Evolutionary conservation across 1,140 invertebrate genomes (phyloP), one percentile per base, ranked within the genome.

Genomic region (Uloborus diversus): DNA sequence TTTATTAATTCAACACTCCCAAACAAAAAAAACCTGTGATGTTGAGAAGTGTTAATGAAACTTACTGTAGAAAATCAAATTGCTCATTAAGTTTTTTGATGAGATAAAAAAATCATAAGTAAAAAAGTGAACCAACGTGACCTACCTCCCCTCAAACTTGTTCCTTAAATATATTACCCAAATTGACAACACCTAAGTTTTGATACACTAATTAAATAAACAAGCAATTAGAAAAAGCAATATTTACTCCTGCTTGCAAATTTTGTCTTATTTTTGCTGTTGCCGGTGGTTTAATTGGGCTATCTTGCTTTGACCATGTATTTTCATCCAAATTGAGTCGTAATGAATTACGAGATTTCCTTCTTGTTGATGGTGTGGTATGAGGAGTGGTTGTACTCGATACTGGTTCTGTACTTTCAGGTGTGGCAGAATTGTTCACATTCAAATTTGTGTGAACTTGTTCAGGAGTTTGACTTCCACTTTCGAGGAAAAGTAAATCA

Each of bases 401-500:
- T 37, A 61, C 9, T 57, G 64, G 57, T 37, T 70, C n/a, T 3
- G 68, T 51, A 17, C 13, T 65, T 14, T 80, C 79, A 4, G 62
- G 23, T 9, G 79, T 56, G 17, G 20, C 42, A 20, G 79, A 64
- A 32, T 47, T 57, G 47, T 53, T 71, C 5, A 32, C 35, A 37
- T 70, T 71, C n/a, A 56, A 25, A 27, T 80, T 70, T 35, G 68
- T 64, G 25, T 64, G 66, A 28, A 53, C 30, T 25, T 71, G 57
- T 4, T 80, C 79, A 17, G 66, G 79, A n/a, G 68, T 71, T 23
- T 80, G 79, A 35, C 25, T 70, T 30, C 79, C 66, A 80, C 68
- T 71, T 80, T 80, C 79, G 11, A 80, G 49, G n/a, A 53, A 80
- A 5, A 80, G 37, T 23, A 80, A 47, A 35, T 80, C 79, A 71